Conservation (phyloP, 2,888 invertebrate species). For the Pherbina coryleti region DNA sequence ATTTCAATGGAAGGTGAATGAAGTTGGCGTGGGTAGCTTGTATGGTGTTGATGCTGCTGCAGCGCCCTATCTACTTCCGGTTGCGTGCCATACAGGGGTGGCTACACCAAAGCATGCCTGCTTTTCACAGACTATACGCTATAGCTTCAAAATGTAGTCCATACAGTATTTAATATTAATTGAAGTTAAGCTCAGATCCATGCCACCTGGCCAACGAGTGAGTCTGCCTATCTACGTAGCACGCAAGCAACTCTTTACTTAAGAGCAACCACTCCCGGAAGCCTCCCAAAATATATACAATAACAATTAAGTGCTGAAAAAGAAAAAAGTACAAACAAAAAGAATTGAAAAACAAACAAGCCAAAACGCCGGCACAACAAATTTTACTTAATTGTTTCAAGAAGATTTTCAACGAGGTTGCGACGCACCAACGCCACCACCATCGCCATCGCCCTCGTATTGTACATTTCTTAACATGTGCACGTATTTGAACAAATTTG, state of each 20-base stretch:
- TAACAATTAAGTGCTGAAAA: background rate
- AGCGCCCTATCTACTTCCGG: background rate
- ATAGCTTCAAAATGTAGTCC: too few species aligned
- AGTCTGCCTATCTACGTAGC: background rate
- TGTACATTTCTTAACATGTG: constrained; percentile 16
- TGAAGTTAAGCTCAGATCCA: too few species aligned
- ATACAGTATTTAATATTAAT: too few species aligned
- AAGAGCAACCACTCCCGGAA: background rate
- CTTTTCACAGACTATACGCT: too few species aligned
- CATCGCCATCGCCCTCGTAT: background rate
- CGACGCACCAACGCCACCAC: constrained; percentile 2
- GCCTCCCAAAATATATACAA: background rate
- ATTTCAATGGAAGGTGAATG: constrained; percentile 44
- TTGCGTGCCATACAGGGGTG: constrained; percentile 33
- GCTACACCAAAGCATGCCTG: constrained; percentile 1
- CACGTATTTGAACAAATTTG: constrained; percentile 31
- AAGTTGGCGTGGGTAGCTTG: background rate
- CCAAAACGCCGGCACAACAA: constrained; percentile 7
- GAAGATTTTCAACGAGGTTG: background rate
- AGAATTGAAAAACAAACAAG: background rate
- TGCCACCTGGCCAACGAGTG: too few species aligned
- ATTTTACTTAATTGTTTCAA: constrained; percentile 37
- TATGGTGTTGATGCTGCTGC: constrained; percentile 1
- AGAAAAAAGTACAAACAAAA: background rate
- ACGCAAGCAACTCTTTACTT: constrained; percentile 9